Percentiles rank a stretch among this genome's conserved stretches.
These are phyloP conservation scores for Andricus quercusramuli DNA, from an alignment of 2,888 invertebrate genomes.

Conservation along the genomic window DNA sequence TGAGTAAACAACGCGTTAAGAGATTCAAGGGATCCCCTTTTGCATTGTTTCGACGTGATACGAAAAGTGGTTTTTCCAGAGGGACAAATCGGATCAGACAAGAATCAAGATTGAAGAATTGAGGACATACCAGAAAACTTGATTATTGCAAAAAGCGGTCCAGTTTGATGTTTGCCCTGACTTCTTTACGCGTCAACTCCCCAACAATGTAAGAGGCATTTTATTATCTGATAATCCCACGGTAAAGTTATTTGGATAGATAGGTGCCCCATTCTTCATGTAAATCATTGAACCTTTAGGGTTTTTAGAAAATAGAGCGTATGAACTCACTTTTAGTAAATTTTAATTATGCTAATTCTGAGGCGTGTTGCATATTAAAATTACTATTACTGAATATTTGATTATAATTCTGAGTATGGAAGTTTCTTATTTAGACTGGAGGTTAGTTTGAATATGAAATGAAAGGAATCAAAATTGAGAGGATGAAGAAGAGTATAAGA, in stretches of 20 bases:
- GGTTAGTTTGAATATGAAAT: no score
- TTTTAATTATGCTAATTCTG: no score
- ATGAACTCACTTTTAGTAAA: no score
- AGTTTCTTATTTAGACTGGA: no score
- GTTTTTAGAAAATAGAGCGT: no score
- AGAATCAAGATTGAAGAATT: conserved; percentile 22
- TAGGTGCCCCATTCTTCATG: background rate
- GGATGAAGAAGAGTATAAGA: no score
- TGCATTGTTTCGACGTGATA: conserved; percentile 30
- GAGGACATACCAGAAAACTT: conserved; percentile 1
- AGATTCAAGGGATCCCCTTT: conserved; percentile 31
- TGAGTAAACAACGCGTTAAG: conserved; percentile 63
- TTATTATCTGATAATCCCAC: conserved; percentile 52
- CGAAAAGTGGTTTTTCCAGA: conserved; percentile 29
- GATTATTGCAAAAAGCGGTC: conserved; percentile 23
- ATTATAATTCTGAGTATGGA: no score
- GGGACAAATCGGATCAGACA: conserved; percentile 26
- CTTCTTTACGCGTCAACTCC: conserved; percentile 57
- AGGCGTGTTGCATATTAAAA: no score
- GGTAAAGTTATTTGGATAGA: background rate
- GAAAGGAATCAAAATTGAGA: no score
- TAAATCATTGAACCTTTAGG: background rate
- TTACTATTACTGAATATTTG: no score
- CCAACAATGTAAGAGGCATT: conserved; percentile 29
- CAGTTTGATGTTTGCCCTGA: conserved; percentile 53